Percentiles rank a stretch among this genome's conserved stretches.
Conservation (phyloP, 2,888 invertebrate species). For the Augochlorella aurata region DNA sequence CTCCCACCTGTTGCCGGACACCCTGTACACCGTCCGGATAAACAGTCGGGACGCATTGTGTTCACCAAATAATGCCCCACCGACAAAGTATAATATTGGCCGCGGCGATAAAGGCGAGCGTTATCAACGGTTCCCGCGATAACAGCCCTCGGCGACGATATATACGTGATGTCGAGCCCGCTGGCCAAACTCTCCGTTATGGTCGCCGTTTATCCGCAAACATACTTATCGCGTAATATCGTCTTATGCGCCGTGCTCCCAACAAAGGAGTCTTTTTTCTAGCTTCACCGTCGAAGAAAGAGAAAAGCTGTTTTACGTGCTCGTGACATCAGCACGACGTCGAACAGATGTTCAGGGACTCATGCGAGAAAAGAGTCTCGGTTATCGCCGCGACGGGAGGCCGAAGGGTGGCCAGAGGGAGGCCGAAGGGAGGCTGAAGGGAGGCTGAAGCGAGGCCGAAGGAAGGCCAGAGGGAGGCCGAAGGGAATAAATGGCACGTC, state of each 20-base stretch:
- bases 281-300: background rate
- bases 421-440: too few species aligned
- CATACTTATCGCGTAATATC: slow-evolving; percentile 57
- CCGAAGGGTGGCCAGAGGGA: too few species aligned
- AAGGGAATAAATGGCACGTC: background rate
- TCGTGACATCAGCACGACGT: background rate
- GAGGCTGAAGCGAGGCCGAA: too few species aligned
- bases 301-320: background rate
- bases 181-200: slow-evolving; percentile 1
- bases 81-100: slow-evolving; percentile 8
- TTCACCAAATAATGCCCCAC: slow-evolving; percentile 41
- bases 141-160: slow-evolving; percentile 26
- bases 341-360: too few species aligned
- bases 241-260: slow-evolving; percentile 32
- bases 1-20: slow-evolving; percentile 8
- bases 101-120: slow-evolving; percentile 14
- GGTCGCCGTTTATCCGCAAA: slow-evolving; percentile 42
- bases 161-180: background rate
- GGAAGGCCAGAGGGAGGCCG: background rate
- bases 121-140: slow-evolving; percentile 58
- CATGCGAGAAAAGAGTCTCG: too few species aligned
- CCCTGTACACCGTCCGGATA: background rate
- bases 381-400: too few species aligned
- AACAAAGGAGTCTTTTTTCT: slow-evolving; percentile 40
- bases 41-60: slow-evolving; percentile 9